phyloP scores from a whole-genome alignment of 2,113 vertebrate species.

The Capreolus pygargus region DNA sequence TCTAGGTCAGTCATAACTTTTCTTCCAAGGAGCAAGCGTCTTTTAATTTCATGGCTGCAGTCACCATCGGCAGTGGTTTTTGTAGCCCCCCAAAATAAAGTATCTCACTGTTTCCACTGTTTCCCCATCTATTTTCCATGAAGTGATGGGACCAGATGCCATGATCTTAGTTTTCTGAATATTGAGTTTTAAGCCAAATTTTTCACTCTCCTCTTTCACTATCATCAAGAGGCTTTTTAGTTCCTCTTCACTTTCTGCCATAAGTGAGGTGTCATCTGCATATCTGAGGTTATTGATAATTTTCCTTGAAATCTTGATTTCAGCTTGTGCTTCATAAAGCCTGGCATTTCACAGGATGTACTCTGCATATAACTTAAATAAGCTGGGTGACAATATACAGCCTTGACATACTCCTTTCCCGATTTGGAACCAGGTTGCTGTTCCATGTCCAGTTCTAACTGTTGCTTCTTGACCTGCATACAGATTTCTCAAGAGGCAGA shows the following conservation, averaged over 20 bases:
- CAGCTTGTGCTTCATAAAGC: not conserved
- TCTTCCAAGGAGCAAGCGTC: not conserved
- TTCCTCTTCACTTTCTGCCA: not conserved
- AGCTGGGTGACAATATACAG: not conserved
- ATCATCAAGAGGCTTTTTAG: not conserved
- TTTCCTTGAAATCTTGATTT: not conserved
- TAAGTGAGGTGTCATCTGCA: not conserved
- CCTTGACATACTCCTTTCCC: not conserved
- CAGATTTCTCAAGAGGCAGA: not conserved
- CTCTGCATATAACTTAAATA: not conserved
- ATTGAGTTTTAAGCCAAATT: not conserved
- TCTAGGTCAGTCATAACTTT: not conserved
- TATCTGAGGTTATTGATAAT: not conserved
- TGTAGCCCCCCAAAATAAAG: not conserved
- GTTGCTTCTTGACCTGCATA: not conserved
- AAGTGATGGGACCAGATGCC: not conserved
- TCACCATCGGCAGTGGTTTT: not conserved
- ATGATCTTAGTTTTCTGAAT: not conserved
- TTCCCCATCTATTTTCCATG: not conserved
- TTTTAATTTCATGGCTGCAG: not conserved
- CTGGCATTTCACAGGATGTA: not conserved
- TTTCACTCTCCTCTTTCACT: not conserved
- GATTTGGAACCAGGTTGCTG: not conserved
- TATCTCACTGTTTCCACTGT: not conserved
- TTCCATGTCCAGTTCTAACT: not conserved